Percentiles rank a stretch among this genome's conserved stretches.
phyloP scores from a whole-genome alignment of 1,140 invertebrate species.

The Muscidifurax raptorellus region DNA sequence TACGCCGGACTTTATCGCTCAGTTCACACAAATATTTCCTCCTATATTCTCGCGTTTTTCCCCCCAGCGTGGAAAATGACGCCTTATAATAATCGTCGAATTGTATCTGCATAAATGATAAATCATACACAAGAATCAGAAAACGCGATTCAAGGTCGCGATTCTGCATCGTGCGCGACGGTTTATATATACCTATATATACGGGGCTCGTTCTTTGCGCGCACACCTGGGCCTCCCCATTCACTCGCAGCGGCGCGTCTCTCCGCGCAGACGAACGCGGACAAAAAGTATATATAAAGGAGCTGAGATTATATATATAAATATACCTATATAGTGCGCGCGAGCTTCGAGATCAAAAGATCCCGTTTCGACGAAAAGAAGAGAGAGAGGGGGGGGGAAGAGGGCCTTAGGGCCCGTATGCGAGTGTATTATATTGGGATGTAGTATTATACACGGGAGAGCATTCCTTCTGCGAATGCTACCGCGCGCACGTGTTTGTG shows the following conservation, averaged over 20 bases:
- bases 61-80: neutral
- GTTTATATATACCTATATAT: too few species aligned
- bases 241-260: neutral
- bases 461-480: neutral
- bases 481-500: neutral
- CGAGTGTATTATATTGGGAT: neutral
- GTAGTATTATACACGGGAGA: neutral
- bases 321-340: neutral
- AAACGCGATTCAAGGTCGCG: neutral
- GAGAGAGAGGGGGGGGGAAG: neutral
- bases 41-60: too few species aligned
- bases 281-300: neutral
- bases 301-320: too few species aligned
- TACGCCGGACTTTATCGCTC: too few species aligned
- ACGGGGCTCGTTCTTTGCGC: neutral
- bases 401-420: neutral
- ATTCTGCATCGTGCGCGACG: too few species aligned
- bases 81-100: neutral
- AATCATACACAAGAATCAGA: neutral
- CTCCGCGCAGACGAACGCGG: neutral
- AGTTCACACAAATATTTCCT: too few species aligned
- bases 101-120: too few species aligned
- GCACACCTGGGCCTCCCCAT: constrained; percentile 4
- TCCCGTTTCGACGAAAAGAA: neutral
- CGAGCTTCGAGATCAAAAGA: neutral